phyloP scores from a whole-genome alignment of 2,888 invertebrate species.

The Leistus spinibarbis region DNA sequence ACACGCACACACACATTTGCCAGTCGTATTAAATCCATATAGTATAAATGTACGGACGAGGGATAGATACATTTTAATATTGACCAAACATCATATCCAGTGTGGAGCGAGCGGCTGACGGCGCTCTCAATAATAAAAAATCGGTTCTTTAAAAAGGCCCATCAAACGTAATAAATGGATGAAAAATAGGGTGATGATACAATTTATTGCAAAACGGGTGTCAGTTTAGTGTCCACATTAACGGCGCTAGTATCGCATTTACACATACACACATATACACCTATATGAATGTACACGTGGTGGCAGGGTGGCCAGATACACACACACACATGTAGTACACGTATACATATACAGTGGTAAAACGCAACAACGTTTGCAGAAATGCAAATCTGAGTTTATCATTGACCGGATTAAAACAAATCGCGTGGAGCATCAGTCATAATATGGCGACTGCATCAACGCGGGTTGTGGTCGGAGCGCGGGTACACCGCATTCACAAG shows the following conservation, averaged over 20 bases:
- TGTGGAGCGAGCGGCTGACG: neutral
- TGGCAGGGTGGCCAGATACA: neutral
- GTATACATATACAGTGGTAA: neutral
- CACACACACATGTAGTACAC: neutral
- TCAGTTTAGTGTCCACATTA: constrained; percentile 27
- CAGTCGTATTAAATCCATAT: neutral
- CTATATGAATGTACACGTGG: neutral
- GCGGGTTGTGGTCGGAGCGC: constrained; percentile 9
- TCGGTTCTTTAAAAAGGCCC: constrained; percentile 29
- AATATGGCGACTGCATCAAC: constrained; percentile 39
- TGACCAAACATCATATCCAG: too few species aligned
- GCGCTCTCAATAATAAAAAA: constrained; percentile 20
- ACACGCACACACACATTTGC: neutral
- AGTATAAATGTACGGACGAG: neutral
- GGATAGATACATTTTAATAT: neutral
- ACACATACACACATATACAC: neutral
- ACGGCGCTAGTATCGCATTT: neutral
- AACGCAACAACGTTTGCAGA: constrained; percentile 11
- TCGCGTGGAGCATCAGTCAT: constrained; percentile 32
- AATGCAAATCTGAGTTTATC: constrained; percentile 38
- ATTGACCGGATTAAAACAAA: constrained; percentile 34
- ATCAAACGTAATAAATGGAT: constrained; percentile 28
- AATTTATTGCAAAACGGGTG: constrained; percentile 23
- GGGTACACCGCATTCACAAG: constrained; percentile 2
- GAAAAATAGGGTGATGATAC: constrained; percentile 33